Conservation (phyloP, 2,797 vertebrate genomes). For the Eutrigla gurnardus region DNA sequence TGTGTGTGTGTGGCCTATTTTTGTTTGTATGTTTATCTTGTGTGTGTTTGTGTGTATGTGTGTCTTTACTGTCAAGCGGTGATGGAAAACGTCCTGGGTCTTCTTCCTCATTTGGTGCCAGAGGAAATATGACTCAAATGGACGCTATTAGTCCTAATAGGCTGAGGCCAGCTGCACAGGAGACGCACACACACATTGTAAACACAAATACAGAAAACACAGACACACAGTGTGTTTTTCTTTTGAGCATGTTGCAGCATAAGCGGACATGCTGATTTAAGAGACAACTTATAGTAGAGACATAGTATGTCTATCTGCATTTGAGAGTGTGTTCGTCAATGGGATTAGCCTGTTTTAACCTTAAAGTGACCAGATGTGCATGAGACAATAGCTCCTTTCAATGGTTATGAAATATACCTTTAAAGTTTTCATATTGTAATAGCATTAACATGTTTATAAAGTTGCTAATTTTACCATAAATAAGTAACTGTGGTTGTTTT, state of each 20-base stretch:
- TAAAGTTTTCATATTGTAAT: too few relatives aligned
- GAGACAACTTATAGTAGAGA: too few relatives aligned
- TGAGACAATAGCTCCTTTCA: neutral
- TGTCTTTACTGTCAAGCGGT: conserved; percentile 45
- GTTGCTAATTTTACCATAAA: neutral
- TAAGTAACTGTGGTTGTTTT: too few relatives aligned
- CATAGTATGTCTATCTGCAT: neutral
- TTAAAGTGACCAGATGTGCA: neutral
- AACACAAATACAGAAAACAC: conserved; percentile 10
- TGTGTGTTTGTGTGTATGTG: conserved; percentile 27
- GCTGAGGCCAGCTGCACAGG: conserved; percentile 58
- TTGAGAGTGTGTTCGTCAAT: neutral
- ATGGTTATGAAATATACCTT: neutral
- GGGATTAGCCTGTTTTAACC: neutral
- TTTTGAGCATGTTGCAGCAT: neutral
- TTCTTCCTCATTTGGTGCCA: conserved; percentile 70
- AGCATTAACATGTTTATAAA: neutral
- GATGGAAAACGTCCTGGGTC: conserved; percentile 67
- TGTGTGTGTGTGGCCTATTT: conserved; percentile 57
- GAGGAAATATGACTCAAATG: conserved; percentile 76
- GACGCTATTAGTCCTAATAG: conserved; percentile 67
- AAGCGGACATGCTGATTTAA: neutral
- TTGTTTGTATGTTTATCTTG: conserved; percentile 60
- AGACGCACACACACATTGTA: conserved; percentile 5
- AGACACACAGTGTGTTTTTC: conserved; percentile 11